A percentile compares a stretch with the other conserved stretches of the same genome.
phyloP scores from a whole-genome alignment of 1,140 invertebrate species.

The Pristionchus pacificus region DNA sequence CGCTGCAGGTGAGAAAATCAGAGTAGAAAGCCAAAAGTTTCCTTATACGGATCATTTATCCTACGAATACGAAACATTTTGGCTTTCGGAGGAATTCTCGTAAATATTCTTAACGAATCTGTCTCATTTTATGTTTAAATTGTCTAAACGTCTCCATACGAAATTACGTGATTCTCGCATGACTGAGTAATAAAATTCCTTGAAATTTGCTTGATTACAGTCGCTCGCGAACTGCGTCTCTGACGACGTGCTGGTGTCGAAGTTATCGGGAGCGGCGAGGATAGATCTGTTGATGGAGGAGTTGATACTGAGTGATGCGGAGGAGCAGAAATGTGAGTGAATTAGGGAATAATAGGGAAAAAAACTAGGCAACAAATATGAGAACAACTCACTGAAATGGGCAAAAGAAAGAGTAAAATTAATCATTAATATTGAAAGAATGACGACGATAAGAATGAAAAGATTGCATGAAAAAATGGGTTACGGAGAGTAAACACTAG shows the following conservation, averaged over 20 bases:
- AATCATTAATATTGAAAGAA: too few species aligned
- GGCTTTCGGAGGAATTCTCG: constrained; percentile 11
- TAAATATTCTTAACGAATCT: constrained; percentile 20
- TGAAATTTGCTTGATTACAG: too few species aligned
- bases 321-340: constrained; percentile 12
- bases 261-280: constrained; percentile 51
- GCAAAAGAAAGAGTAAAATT: too few species aligned
- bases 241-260: constrained; percentile 53
- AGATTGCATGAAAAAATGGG: too few species aligned
- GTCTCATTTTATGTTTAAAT: constrained; percentile 15
- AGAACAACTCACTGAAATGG: too few species aligned
- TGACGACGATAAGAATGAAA: too few species aligned
- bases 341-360: too few species aligned
- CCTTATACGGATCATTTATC: neutral
- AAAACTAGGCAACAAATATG: too few species aligned
- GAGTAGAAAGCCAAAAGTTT: constrained; percentile 11
- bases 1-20: constrained; percentile 39
- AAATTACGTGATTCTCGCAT: constrained; percentile 8
- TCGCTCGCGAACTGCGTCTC: constrained; percentile 52
- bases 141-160: constrained; percentile 1
- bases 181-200: too few species aligned
- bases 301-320: constrained; percentile 49
- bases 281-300: constrained; percentile 55
- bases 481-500: too few species aligned
- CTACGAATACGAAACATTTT: neutral